Conservation (phyloP, 2,113 vertebrate species). For the Formicarius rufipectus region DNA sequence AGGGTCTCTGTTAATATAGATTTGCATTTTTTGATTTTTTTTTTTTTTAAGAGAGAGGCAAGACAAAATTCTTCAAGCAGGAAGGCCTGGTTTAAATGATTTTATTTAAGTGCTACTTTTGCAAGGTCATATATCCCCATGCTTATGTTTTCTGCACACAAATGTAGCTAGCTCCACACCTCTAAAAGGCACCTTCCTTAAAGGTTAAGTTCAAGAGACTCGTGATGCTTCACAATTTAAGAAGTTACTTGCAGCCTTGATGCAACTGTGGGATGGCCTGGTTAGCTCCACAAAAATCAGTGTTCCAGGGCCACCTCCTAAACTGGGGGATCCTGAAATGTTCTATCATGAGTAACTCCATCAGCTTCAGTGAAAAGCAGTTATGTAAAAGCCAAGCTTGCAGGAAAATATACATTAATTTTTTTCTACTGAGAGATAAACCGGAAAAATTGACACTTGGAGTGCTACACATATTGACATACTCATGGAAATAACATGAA, state of each 20-base stretch:
- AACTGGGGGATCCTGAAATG: background rate
- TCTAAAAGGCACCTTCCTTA: conserved; percentile 4
- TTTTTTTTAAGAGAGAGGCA: background rate
- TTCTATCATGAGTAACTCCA: background rate
- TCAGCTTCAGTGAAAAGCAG: background rate
- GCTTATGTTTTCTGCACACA: conserved; percentile 16
- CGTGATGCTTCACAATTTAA: background rate
- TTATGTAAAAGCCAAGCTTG: background rate
- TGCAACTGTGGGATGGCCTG: background rate
- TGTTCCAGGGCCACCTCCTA: background rate
- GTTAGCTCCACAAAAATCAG: background rate
- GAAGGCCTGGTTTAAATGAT: conserved; percentile 5
- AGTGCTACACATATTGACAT: background rate
- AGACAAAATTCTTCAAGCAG: background rate
- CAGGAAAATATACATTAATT: background rate
- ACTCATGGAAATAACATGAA: background rate
- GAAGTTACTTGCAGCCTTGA: background rate
- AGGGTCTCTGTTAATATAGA: background rate
- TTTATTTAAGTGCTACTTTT: conserved; percentile 14
- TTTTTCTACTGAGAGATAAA: background rate
- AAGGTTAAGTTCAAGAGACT: background rate
- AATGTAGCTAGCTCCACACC: background rate
- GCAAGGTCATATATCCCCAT: background rate
- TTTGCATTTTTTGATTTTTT: background rate
- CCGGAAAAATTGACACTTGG: background rate